phyloP scores from a whole-genome alignment of 2,888 invertebrate species.

The Subacronicta megacephala region DNA sequence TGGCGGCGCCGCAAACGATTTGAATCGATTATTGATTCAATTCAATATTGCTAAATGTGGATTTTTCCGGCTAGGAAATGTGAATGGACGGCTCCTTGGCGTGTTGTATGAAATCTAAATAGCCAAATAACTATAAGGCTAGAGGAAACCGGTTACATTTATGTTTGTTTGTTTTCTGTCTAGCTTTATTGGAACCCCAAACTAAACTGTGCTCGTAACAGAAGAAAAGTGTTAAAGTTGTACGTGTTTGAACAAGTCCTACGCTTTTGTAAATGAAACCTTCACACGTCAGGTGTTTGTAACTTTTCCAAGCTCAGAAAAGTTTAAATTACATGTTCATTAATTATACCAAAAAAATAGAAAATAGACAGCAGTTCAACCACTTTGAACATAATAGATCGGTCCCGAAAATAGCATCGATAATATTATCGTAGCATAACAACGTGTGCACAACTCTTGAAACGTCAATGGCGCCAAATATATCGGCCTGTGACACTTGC shows the following conservation, averaged over 20 bases:
- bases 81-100: conserved; percentile 33
- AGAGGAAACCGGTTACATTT: conserved; percentile 19
- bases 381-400: conserved; percentile 26
- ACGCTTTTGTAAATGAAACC: conserved; percentile 35
- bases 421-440: conserved; percentile 51
- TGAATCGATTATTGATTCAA: conserved; percentile 55
- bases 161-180: conserved; percentile 15
- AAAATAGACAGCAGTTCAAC: conserved; percentile 6
- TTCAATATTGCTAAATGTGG: conserved; percentile 46
- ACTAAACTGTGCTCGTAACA: conserved; percentile 23
- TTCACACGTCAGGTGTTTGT: conserved; percentile 31
- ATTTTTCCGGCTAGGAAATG: conserved; percentile 37
- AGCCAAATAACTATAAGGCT: conserved; percentile 31
- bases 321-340: conserved; percentile 19
- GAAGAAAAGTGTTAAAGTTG: conserved; percentile 20
- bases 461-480: conserved; percentile 38
- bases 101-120: conserved; percentile 40
- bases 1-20: conserved; percentile 44
- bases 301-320: conserved; percentile 28
- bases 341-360: conserved; percentile 26
- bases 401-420: conserved; percentile 31
- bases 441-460: conserved; percentile 55
- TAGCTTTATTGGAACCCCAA: conserved; percentile 27
- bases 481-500: conserved; percentile 51
- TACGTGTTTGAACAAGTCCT: conserved; percentile 23